Conservation (phyloP, 2,113 vertebrate species). For the Petrocephalus microphthalmus region DNA sequence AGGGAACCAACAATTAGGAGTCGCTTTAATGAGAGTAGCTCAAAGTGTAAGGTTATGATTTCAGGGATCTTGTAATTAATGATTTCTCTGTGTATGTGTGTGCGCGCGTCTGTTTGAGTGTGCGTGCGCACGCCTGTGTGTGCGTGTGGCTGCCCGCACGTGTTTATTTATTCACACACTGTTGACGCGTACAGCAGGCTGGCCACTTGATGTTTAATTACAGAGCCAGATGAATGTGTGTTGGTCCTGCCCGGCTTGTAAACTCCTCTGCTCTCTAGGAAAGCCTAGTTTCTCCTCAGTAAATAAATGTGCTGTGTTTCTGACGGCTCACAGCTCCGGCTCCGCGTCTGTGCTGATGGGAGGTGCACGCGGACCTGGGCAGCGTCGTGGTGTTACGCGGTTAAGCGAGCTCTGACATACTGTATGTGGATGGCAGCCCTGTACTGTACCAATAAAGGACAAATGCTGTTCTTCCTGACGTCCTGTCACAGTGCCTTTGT, state of each 20-base stretch:
- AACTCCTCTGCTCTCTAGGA: not conserved
- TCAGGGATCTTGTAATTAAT: conserved; percentile 29
- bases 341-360: too few relatives aligned
- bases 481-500: not conserved
- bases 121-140: not conserved
- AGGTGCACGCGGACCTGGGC: too few relatives aligned
- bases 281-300: not conserved
- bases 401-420: not conserved
- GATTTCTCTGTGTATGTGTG: conserved; percentile 36
- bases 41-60: conserved; percentile 15
- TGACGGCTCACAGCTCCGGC: too few relatives aligned
- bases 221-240: not conserved
- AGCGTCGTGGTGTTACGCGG: not conserved
- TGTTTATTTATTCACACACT: not conserved
- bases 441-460: conserved; percentile 12
- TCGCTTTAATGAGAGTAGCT: conserved; percentile 32
- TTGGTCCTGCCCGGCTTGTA: not conserved
- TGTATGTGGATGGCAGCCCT: conserved; percentile 4
- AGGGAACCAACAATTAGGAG: conserved; percentile 18
- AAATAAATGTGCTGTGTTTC: not conserved
- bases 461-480: not conserved
- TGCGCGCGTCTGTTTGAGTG: not conserved
- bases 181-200: not conserved
- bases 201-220: not conserved
- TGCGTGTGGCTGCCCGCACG: not conserved